Conservation (phyloP, 2,797 vertebrate genomes). For the Naso thynnoides region DNA sequence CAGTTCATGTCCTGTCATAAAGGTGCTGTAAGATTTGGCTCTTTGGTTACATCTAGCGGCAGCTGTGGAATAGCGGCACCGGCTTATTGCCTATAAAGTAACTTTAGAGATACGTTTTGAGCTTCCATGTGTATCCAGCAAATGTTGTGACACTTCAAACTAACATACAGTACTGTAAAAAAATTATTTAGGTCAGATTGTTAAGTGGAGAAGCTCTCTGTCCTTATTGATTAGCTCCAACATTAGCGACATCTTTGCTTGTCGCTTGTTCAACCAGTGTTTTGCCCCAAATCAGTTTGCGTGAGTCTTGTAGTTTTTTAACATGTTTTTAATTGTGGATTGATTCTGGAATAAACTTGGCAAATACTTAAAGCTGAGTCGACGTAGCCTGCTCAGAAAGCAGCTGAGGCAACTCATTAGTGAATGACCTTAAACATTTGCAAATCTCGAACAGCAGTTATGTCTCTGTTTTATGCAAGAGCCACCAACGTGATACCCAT, state of each 20-base stretch:
- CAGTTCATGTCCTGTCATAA: not conserved
- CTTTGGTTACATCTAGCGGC: slow-evolving; percentile 34
- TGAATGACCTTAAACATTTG: not conserved
- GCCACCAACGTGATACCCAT: not conserved
- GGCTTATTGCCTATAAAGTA: not conserved
- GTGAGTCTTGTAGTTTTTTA: not conserved
- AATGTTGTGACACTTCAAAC: not conserved
- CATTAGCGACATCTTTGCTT: not conserved
- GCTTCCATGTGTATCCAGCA: not conserved
- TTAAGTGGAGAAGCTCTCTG: not conserved
- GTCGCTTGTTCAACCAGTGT: not conserved
- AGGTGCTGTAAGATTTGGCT: slow-evolving; percentile 5
- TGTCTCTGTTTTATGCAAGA: not conserved
- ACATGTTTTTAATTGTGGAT: not conserved
- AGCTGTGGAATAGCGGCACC: not conserved
- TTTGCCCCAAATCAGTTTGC: not conserved
- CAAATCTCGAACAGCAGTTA: not conserved
- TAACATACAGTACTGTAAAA: not conserved
- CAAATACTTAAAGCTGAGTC: not conserved
- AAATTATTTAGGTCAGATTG: not conserved
- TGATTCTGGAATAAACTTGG: not conserved
- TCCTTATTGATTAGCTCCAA: not conserved
- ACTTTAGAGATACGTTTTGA: not conserved
- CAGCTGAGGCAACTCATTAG: not conserved
- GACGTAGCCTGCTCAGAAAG: not conserved